A percentile compares a stretch with the other conserved stretches of the same genome.
phyloP scores from a whole-genome alignment of 2,888 invertebrate genomes.

The Podotricha telesiphe region DNA sequence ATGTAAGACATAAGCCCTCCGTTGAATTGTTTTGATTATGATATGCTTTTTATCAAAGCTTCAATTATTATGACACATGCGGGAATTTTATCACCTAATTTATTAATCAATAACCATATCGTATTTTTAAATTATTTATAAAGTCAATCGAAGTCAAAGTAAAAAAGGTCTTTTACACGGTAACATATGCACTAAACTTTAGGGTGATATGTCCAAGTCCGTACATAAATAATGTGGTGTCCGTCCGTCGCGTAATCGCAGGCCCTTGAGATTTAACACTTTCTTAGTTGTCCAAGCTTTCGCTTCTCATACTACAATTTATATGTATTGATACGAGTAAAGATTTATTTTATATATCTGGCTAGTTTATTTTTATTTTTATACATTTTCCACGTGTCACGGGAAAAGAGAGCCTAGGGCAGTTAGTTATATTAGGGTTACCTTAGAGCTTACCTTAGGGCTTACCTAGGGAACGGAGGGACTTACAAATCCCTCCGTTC shows the following conservation, averaged over 20 bases:
- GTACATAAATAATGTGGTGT: slow-evolving; percentile 70
- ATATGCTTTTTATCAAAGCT: too few species aligned
- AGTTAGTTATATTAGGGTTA: too few species aligned
- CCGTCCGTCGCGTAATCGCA: slow-evolving; percentile 61
- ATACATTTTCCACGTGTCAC: background rate
- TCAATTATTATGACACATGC: too few species aligned
- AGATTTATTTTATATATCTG: background rate
- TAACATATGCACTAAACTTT: slow-evolving; percentile 40
- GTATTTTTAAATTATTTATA: background rate
- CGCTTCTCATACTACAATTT: slow-evolving; percentile 20
- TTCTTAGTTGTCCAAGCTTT: slow-evolving; percentile 46
- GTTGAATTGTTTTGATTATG: too few species aligned
- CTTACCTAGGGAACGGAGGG: too few species aligned
- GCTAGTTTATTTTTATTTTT: background rate
- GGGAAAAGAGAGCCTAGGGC: background rate
- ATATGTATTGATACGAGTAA: background rate
- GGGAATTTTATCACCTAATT: too few species aligned
- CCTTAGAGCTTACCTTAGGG: too few species aligned
- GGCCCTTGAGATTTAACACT: slow-evolving; percentile 66
- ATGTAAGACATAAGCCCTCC: too few species aligned
- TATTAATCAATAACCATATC: too few species aligned
- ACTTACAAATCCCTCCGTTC: too few species aligned
- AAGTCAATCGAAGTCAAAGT: slow-evolving; percentile 2
- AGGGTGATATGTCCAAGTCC: slow-evolving; percentile 39
- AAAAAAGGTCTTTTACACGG: slow-evolving; percentile 42